Evolutionary conservation across 2,888 invertebrate species (phyloP).

Genomic region (Zygothrica quintamaculata): DNA sequence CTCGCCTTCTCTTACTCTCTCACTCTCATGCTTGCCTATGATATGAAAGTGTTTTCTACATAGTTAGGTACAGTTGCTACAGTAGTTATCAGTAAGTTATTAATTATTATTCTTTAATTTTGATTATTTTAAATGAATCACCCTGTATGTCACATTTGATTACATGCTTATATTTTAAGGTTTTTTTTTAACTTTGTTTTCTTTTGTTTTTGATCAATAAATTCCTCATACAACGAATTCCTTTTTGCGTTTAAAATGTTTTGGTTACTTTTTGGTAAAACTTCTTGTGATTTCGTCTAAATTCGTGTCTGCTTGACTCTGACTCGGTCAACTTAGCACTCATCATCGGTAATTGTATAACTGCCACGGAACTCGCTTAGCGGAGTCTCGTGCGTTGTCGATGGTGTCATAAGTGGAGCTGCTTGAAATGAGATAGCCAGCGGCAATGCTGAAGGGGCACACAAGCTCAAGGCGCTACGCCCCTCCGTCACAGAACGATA

Average conservation of each 20-base stretch:
- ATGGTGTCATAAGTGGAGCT: constrained; percentile 85
- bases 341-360: constrained; percentile 84
- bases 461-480: constrained; percentile 89
- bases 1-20: neutral
- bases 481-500: constrained; percentile 90
- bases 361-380: constrained; percentile 84
- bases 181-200: constrained; percentile 7
- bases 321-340: constrained; percentile 71
- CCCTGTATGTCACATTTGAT: constrained; percentile 47
- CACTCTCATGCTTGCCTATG: constrained; percentile 36
- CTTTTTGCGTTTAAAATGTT: neutral
- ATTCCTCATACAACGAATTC: too few species aligned
- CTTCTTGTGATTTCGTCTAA: constrained; percentile 34
- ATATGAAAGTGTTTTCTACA: constrained; percentile 55
- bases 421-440: constrained; percentile 91
- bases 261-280: neutral
- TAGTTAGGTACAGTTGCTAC: constrained; percentile 28
- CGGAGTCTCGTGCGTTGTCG: constrained; percentile 82
- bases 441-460: constrained; percentile 90
- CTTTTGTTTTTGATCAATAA: neutral
- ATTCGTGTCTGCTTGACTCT: constrained; percentile 40
- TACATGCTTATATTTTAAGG: constrained; percentile 12
- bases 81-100: constrained; percentile 7
- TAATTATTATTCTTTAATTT: constrained; percentile 16
- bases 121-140: constrained; percentile 37